Evolutionary conservation across 2,113 vertebrate species (phyloP), one percentile per base, ranked within the genome.

Genomic region (Fukomys damarensis): DNA sequence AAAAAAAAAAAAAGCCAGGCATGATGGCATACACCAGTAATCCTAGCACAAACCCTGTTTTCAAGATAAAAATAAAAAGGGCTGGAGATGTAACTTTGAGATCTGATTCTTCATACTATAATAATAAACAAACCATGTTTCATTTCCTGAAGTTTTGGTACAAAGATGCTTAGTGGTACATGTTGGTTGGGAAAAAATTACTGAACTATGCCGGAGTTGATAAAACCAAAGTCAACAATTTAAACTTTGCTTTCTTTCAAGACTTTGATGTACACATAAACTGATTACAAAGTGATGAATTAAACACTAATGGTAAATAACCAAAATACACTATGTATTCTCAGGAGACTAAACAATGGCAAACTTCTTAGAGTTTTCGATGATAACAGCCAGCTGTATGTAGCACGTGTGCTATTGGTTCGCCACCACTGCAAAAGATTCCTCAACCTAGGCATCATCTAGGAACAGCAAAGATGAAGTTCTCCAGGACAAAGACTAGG

Each of bases 121-220:
- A 70, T 16, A 70, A 38, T 70, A 20, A 70, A 76, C 26, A 46
- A 90, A 89, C 13, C 19, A 20, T 83, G 32, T 66, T 97, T 90
- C 19, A 76, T 63, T 95, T 77, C 81, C 58, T 77, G 56, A 65
- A 90, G 49, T 94, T 70, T 81, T 95, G 54, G 58, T 26, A 95
- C 41, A 91, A 19, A 74, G 35, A 52, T 5, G 0, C 5, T 76
- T 46, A 56, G 12, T 70, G 43, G 46, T 52, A 66, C 3, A 1
- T 30, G 26, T 52, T 86, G 16, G 7, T 59, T 94, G 63, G 70
- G 86, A 85, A 91, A 86, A 56, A 87, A 38, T 38, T 52, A 70
- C 52, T 49, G 10, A 95, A 86, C 70, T 72, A 91, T 63, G 32
- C 16, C 70, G 79, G 76, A 89, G 19, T 83, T 83, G 59, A 30